Evolutionary conservation across 2,888 invertebrate genomes (phyloP), one percentile per base, ranked within the genome.

Genomic region (Acleris cristana): DNA sequence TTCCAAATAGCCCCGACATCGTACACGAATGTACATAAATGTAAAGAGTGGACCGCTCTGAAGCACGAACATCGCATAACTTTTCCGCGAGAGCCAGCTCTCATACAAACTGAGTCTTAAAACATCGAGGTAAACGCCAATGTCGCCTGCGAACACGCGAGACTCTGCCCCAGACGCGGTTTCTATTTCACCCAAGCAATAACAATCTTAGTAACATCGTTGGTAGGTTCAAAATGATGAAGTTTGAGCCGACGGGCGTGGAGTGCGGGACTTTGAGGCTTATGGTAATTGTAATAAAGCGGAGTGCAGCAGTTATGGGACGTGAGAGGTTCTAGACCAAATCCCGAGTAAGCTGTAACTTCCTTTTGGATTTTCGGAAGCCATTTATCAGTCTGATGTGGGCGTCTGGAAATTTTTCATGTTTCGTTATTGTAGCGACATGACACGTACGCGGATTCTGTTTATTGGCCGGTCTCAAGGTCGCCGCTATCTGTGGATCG

Each of bases 311-410:
- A 92, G 92, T 92, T 92, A 92, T 92, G 92, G 91, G 87, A 92
- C 92, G 92, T 92, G 92, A 92, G 92, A 92, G 92, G 92, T 91
- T 92, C 92, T 92, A 92, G 92, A 92, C 92, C 90, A 93, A 93
- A 93, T 93, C 93, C 93, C 91, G 85, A 90, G 89, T 93, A 93
- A 93, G 93, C 93, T 93, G 92, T 93, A 92, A 93, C 93, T 93
- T 93, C 93, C 93, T 93, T 93, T 93, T 92, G 93, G 93, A 93
- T 93, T 93, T 93, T 93, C 92, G 93, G 93, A 93, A 93, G 93
- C 92, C 93, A 93, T 93, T 93, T 93, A 93, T 93, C 93, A 93
- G 93, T 92, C 91, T 92, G 92, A 92, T 92, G 92, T 88, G 89
- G 82, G 90, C 89, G 92, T 90, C 92, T 92, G 90, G 90, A 92